Base-by-base conservation (phyloP, 2,113 vertebrate genomes). In the Dicaeum eximium region DNA sequence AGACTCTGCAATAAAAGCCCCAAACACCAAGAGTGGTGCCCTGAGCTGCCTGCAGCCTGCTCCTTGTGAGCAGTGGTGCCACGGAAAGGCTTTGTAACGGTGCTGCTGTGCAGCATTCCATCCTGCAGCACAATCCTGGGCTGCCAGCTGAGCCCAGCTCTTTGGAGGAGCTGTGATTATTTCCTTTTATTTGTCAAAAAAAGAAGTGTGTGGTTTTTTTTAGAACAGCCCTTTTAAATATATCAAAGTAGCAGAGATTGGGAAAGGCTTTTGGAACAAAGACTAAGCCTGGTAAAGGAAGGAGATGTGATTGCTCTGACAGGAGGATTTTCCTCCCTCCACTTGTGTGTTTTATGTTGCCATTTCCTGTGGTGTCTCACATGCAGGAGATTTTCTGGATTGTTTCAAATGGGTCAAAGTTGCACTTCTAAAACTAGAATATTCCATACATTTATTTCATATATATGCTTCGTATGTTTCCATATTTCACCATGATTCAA, bases 281-380 rank as follows among this genome's bases (percentile, higher is more conserved):
- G 24, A 40, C 18, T 60, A 15, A 86, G 65, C 27, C 14, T 15
- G 33, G 42, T 6, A 33, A 69, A 73, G 60, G 53, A 42, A 60
- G 71, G 64, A 35, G 79, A 81, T 35, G 53, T 14, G 74, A 84
- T 78, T 38, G 54, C 83, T 83, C 28, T 78, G 93, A 72, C 80
- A 80, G 48, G 17, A 35, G 86, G 47, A 10, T 73, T 91, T 70
- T 53, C 80, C n/a, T 73, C 31, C 47, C 21, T 62, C 20, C 6
- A 0, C 40, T 56, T 31, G 17, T 3, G 2, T 25, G 53, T 28
- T 17, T 66, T 57, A 15, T 0, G 0, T 18, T 75, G 40, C 35
- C 12, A 18, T n/a, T 50, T 73, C 35, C 37, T 60, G 40, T 33
- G 37, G 27, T 15, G 8, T 60, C 70, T 71, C 37, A 19, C 3